phyloP scores from a whole-genome alignment of 53 echinoderm and acorn worm genomes.

The Luidia sarsii region DNA sequence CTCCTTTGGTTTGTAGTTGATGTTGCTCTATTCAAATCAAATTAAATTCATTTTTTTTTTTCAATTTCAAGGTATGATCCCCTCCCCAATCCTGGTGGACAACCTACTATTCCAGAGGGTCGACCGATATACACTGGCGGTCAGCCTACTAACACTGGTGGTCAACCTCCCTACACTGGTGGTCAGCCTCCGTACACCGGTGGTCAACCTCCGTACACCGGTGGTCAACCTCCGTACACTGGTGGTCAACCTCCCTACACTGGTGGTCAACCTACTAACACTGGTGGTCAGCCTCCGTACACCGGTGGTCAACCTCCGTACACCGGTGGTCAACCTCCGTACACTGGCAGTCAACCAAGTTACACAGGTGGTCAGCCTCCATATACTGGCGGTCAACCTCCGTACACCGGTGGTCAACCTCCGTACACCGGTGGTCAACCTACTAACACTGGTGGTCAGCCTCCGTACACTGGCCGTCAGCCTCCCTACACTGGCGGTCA shows the following conservation, averaged over 20 bases:
- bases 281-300: conserved; percentile 17
- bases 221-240: conserved; percentile 4
- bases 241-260: conserved; percentile 16
- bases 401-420: conserved; percentile 14
- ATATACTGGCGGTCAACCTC: conserved; percentile 14
- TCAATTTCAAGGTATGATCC: conserved; percentile 7
- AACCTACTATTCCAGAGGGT: too few relatives aligned
- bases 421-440: conserved; percentile 9
- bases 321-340: not conserved
- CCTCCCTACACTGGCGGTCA: not conserved
- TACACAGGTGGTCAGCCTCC: conserved; percentile 2
- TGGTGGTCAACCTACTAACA: not conserved
- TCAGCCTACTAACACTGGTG: not conserved
- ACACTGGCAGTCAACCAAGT: not conserved
- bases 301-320: not conserved
- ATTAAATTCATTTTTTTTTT: too few relatives aligned
- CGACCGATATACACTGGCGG: not conserved
- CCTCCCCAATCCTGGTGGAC: too few relatives aligned
- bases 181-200: conserved; percentile 16
- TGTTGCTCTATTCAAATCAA: too few relatives aligned
- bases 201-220: conserved; percentile 5
- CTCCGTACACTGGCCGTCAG: not conserved
- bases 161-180: conserved; percentile 3
- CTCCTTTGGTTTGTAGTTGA: too few relatives aligned
- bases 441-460: not conserved